Conservation (phyloP, 2,113 vertebrate genomes). For the Nesospiza acunhae region DNA sequence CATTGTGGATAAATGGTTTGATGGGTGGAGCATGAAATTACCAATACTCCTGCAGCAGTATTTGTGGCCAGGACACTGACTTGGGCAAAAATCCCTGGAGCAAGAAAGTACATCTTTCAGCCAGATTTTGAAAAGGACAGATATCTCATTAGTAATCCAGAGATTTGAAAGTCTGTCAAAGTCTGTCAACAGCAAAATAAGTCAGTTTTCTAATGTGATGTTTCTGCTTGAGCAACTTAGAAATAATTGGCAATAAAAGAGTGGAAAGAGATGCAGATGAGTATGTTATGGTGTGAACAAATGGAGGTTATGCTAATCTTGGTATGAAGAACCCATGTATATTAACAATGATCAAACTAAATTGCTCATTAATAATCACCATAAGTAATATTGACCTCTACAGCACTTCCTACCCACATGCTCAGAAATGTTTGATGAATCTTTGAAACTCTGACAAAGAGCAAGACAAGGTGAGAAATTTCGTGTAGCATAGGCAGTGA, state of each 20-base stretch:
- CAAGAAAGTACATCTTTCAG: neutral
- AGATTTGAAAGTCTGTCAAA: neutral
- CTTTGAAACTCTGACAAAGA: neutral
- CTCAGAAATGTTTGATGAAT: neutral
- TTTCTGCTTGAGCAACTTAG: neutral
- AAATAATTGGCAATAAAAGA: neutral
- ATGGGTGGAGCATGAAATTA: neutral
- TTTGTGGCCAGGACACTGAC: neutral
- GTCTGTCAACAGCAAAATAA: neutral
- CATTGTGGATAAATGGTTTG: neutral
- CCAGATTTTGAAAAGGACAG: neutral
- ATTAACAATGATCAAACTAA: neutral
- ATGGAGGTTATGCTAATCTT: neutral
- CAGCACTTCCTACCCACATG: neutral
- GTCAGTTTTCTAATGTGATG: neutral
- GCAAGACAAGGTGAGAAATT: neutral
- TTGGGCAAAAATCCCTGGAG: neutral
- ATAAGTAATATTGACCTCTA: neutral
- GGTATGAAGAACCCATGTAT: neutral
- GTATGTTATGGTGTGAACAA: neutral
- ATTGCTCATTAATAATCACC: neutral
- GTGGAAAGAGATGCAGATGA: neutral
- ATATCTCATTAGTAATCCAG: neutral
- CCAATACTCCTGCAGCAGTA: neutral
- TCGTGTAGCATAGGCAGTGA: neutral